Base-by-base conservation (phyloP, 2,888 invertebrate genomes). In the Tenthredo livida region DNA sequence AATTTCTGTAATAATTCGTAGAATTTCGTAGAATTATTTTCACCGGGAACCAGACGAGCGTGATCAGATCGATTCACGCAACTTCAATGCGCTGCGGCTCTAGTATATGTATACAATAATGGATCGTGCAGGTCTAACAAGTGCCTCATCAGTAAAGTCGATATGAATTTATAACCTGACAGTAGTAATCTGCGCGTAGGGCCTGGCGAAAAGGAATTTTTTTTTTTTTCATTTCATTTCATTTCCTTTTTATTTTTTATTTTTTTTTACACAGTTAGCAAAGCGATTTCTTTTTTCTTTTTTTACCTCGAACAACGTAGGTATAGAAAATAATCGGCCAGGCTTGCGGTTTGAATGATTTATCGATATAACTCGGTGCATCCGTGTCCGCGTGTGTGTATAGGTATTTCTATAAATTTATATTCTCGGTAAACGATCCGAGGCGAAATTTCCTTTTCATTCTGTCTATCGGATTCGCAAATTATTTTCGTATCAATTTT, bases 71-170 rank as follows among this genome's bases (percentile, higher is more conserved):
- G 72, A 73, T 73, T 73, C 72, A 73, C n/a, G 21, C 72, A 21
- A 73, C n/a, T 73, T 73, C 72, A 73, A 73, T 73, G 40, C 40
- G 72, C 12, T 21, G 43, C 12, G 67, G 17, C 33, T 67, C 10
- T 29, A 21, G 67, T 67, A 67, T 67, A 67, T 67, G 33, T 33
- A 67, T 33, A 67, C 67, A 29, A 67, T 15, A 67, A 33, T 29
- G 67, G 67, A 67, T 73, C 40, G 40, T 43, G 43, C 43, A 43
- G 40, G 43, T 73, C 40, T 73, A 73, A 73, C 72, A 73, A 73
- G 72, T 73, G 72, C 72, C 72, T 73, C 72, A 73, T 73, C 72
- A 33, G 72, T 73, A 73, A 43, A 72, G 72, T 40, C 40, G 40
- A 73, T 73, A 43, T 73, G 43, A 43, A 73, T 73, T 73, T 73